Evolutionary conservation across 2,113 vertebrate genomes (phyloP).

Genomic region (Chunga burmeisteri): DNA sequence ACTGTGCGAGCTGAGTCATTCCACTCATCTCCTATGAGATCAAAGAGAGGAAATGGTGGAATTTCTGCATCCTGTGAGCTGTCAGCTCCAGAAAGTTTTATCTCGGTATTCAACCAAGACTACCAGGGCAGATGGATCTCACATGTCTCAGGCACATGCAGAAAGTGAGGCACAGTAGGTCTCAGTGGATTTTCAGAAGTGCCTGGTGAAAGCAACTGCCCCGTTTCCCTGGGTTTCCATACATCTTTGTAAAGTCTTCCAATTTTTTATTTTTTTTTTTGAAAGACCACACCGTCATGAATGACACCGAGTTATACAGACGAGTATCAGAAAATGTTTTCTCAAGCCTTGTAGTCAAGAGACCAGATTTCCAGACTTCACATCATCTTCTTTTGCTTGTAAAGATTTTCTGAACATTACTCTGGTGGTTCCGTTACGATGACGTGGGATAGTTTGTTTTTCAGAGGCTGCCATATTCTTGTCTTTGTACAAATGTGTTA

Average conservation of each 20-base stretch:
- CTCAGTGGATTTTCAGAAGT: background rate
- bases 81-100: background rate
- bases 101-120: background rate
- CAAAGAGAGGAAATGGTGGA: background rate
- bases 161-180: background rate
- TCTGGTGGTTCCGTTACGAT: background rate
- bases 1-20: background rate
- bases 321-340: background rate
- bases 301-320: rapidly evolving
- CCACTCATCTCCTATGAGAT: background rate
- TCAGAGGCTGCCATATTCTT: background rate
- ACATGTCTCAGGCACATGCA: background rate
- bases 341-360: background rate
- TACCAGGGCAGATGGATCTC: background rate
- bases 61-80: background rate
- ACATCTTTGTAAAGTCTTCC: background rate
- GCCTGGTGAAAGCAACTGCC: background rate
- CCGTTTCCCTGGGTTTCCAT: background rate
- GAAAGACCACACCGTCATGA: background rate
- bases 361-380: background rate
- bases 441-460: background rate
- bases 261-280: too few species aligned
- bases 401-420: background rate
- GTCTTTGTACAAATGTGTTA: background rate
- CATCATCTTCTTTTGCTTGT: rapidly evolving